These are phyloP conservation scores for Tychaedon coryphoeus DNA, from an alignment of 2,113 vertebrate genomes.

Conservation along the genomic window DNA sequence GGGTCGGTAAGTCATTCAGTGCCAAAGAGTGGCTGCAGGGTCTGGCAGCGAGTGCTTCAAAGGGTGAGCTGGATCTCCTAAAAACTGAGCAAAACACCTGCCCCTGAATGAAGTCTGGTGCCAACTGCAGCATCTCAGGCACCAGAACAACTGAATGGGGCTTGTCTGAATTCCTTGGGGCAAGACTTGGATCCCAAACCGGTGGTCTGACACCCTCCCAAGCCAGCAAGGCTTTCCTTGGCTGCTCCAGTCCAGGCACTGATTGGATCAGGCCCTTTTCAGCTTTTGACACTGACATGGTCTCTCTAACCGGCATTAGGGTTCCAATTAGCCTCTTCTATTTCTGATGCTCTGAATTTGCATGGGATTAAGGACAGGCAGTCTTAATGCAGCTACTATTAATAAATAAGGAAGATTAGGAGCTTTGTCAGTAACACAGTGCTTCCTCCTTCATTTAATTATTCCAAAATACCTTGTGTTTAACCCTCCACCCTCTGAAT, in stretches of 20 bases:
- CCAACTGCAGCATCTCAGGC: background rate
- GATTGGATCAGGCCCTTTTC: background rate
- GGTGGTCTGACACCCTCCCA: background rate
- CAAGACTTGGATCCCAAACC: background rate
- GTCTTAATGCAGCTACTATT: slow-evolving; percentile 55
- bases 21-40: background rate
- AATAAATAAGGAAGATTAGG: slow-evolving; percentile 71
- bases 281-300: background rate
- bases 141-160: background rate
- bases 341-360: slow-evolving; percentile 46
- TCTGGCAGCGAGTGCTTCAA: accelerated
- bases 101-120: background rate
- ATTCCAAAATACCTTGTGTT: slow-evolving; percentile 44
- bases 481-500: slow-evolving; percentile 48
- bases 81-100: background rate
- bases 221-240: background rate
- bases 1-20: accelerated
- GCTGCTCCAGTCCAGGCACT: accelerated
- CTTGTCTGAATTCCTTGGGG: background rate
- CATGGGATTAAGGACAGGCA: slow-evolving; percentile 65
- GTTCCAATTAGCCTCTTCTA: slow-evolving; percentile 58
- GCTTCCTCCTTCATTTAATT: slow-evolving; percentile 69
- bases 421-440: slow-evolving; percentile 55
- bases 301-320: slow-evolving; percentile 17
- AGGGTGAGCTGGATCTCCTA: background rate